Conservation (phyloP, 2,888 invertebrate species). For the Acanthoscelides obtectus region DNA sequence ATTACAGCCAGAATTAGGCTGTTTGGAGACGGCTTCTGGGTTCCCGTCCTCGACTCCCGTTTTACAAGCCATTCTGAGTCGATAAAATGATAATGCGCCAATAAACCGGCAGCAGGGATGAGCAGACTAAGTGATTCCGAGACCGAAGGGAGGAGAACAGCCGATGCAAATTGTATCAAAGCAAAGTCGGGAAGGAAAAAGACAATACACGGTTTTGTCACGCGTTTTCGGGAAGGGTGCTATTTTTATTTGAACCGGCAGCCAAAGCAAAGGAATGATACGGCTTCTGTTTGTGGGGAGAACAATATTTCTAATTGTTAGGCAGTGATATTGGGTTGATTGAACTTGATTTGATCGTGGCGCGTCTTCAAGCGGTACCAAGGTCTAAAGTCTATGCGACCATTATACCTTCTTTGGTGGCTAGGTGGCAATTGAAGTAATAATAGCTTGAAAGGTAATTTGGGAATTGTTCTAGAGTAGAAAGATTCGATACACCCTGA, state of each 20-base stretch:
- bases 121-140: conserved; percentile 4
- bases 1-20: conserved; percentile 50
- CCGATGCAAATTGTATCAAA: conserved; percentile 5
- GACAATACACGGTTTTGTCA: background rate
- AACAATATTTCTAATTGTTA: no score
- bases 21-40: conserved; percentile 45
- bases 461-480: no score
- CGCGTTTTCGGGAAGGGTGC: background rate
- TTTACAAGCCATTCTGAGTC: conserved; percentile 55
- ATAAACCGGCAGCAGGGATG: conserved; percentile 41
- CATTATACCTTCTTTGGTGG: no score
- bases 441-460: no score
- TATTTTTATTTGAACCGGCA: background rate
- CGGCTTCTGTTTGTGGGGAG: no score
- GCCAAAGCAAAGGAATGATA: background rate
- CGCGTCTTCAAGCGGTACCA: no score
- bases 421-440: no score
- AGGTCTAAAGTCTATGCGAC: no score
- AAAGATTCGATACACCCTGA: no score
- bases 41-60: conserved; percentile 44
- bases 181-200: background rate
- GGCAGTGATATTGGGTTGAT: no score
- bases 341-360: no score
- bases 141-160: background rate
- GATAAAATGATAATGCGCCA: conserved; percentile 53